phyloP scores from a whole-genome alignment of 1,140 invertebrate genomes.

The Anadara kagoshimensis region DNA sequence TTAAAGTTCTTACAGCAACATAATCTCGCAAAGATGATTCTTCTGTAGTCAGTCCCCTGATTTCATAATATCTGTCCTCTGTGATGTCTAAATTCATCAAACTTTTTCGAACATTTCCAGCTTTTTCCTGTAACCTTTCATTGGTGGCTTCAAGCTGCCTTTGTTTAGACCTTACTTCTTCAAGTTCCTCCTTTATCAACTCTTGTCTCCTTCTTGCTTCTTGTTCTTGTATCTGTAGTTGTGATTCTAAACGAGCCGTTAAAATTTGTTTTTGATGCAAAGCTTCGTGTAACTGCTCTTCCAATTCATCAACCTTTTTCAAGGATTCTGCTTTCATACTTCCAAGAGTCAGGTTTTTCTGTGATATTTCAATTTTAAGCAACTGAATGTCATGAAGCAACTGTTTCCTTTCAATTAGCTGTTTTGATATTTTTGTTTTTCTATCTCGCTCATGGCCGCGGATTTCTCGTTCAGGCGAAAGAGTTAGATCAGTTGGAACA shows the following conservation, averaged over 20 bases:
- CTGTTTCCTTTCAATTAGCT: slow-evolving; percentile 71
- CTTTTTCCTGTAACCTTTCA: slow-evolving; percentile 70
- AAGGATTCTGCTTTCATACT: slow-evolving; percentile 71
- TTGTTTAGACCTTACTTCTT: slow-evolving; percentile 66
- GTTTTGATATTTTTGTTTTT: slow-evolving; percentile 60
- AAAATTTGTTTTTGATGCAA: slow-evolving; percentile 72
- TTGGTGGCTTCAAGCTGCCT: slow-evolving; percentile 72
- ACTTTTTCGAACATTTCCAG: slow-evolving; percentile 66
- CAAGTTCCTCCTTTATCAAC: slow-evolving; percentile 66
- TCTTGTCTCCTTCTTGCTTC: slow-evolving; percentile 69
- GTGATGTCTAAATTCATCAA: slow-evolving; percentile 67
- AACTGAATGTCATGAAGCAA: slow-evolving; percentile 72
- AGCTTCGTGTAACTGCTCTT: slow-evolving; percentile 72
- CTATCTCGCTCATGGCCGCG: slow-evolving; percentile 48
- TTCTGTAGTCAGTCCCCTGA: slow-evolving; percentile 63
- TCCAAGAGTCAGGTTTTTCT: slow-evolving; percentile 70
- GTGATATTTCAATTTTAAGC: slow-evolving; percentile 73
- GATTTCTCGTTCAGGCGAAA: slow-evolving; percentile 61
- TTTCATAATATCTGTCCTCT: slow-evolving; percentile 70
- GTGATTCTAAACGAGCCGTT: slow-evolving; percentile 69
- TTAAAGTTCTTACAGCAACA: slow-evolving; percentile 66
- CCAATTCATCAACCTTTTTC: slow-evolving; percentile 69
- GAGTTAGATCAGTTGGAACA: slow-evolving; percentile 66
- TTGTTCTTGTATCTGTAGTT: slow-evolving; percentile 70
- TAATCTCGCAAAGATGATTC: slow-evolving; percentile 70